Percentiles rank a stretch among this genome's conserved stretches.
Evolutionary conservation across 2,888 invertebrate species (phyloP).

Genomic region (Biston stratarius): DNA sequence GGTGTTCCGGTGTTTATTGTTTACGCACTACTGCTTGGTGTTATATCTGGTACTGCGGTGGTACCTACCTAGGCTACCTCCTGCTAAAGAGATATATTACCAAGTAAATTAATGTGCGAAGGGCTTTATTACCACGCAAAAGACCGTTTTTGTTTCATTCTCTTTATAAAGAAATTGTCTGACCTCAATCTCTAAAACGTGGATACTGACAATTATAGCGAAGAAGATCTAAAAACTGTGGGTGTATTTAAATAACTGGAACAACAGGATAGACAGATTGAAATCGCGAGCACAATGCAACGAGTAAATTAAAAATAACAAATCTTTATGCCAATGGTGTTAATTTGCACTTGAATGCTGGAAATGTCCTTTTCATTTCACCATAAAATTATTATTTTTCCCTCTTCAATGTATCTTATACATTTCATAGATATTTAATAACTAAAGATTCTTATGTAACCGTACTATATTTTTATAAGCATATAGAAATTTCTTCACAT

Average conservation of each 20-base stretch:
- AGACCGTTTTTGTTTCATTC: background rate
- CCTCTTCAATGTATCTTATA: background rate
- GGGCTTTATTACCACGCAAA: background rate
- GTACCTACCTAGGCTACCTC: too few species aligned
- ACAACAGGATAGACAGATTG: background rate
- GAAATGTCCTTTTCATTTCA: background rate
- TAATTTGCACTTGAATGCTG: constrained; percentile 1
- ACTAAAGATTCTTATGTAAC: background rate
- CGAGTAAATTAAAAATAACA: constrained; percentile 15
- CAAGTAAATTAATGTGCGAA: background rate
- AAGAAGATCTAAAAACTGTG: background rate
- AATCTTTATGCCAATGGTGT: constrained; percentile 4
- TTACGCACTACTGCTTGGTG: background rate
- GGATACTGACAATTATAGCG: background rate
- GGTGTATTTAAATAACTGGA: constrained; percentile 1
- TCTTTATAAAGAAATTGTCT: background rate
- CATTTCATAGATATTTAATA: background rate
- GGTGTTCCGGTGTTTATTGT: too few species aligned
- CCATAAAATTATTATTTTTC: background rate
- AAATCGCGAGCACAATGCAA: constrained; percentile 11
- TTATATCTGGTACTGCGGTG: too few species aligned
- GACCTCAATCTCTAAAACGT: background rate
- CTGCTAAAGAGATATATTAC: too few species aligned
- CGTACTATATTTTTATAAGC: background rate
- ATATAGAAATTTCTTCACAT: background rate